Evolutionary conservation across 2,888 invertebrate species (phyloP), one percentile per base, ranked within the genome.

Genomic region (Lasioglossum vierecki): DNA sequence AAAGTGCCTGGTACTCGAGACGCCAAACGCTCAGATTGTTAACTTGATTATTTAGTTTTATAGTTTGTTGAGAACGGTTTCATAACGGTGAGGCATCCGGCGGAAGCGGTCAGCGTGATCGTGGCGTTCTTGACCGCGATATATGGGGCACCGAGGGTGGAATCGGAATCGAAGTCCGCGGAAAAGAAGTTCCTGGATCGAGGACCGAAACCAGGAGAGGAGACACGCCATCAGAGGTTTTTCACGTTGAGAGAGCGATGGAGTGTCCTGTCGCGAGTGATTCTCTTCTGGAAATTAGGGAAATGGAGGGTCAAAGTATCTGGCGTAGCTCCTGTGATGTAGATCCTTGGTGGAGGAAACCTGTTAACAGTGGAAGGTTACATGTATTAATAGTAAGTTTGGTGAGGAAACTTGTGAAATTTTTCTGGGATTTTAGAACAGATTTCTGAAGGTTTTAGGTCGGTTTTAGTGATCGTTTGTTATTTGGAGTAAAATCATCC

Each of bases 181-280:
- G 18, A 44, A 30, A 57, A 35, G 68, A 80, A 41, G 66, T 68
- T 80, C 15, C 60, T 71, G 13, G 68, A 35, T 39, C 53, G 53
- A 49, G 41, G 11, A 80, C 1, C 44, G 39, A 70, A 41, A 53
- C 46, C 6, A 44, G 39, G 63, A 70, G 88, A 89, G 89, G 87
- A 87, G 89, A 77, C 57, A 84, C 90, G 85, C 88, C 88, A 88
- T 88, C 89, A 86, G 88, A 81, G 72, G 49, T 83, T 85, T 35
- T 78, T 88, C 63, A 88, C 77, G 79, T 79, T 74, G 82, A 79
- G 57, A 39, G 22, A 71, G 76, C 80, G 83, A 77, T 63, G 49
- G 9, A 15, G 22, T n/a, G 66, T 66, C 73, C 46, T 70, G 68
- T 74, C 72, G 49, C 53, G 53, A 63, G 53, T 49, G 30, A 15